Base-by-base conservation (phyloP, 1,140 invertebrate genomes). In the Nasonia giraulti region DNA sequence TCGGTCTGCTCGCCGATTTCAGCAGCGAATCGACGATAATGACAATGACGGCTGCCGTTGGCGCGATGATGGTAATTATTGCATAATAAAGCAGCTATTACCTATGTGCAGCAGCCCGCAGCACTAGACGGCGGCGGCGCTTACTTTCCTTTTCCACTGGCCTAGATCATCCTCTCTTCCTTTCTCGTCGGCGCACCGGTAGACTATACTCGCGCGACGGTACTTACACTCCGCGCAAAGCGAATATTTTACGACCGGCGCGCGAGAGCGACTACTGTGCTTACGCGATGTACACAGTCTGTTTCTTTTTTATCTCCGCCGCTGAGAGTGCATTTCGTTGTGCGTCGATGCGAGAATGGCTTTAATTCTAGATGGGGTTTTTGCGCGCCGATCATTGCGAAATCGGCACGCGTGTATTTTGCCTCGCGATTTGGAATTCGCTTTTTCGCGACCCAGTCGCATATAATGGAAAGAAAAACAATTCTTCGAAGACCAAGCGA, bases 111-210 rank as follows among this genome's bases (percentile, higher is more conserved):
- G 23, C 50, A 44, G 85, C 88, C 75, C 88, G 85, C 86, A 87
- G 87, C 40, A 71, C 85, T 23, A 62, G 86, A 33, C 85, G 80
- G 87, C 89, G 88, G 89, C 89, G 88, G 85, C 87, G 83, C 40
- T 89, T 89, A 92, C 91, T 92, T 92, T 92, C 91, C 90, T 91
- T 92, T 91, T 91, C 87, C 90, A 90, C 85, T 92, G 91, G 89
- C 91, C 91, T 91, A 91, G 90, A 91, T 92, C 89, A 90, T 91
- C 91, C 87, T 83, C 86, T 88, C 87, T 88, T 87, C 86, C 31
- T 71, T 71, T 71, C 68, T 71, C 68, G 68, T 33, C 4, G 68
- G 55, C 55, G 55, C 55, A 2, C 20, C 40, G 40, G 40, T 44
- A 44, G 40, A 44, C 40, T 44, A 44, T 44, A 44, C 40, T 44